Percentiles rank a stretch among this genome's conserved stretches.
Evolutionary conservation across 2,797 vertebrate species (phyloP).

Genomic region (Cryptoprocta ferox): DNA sequence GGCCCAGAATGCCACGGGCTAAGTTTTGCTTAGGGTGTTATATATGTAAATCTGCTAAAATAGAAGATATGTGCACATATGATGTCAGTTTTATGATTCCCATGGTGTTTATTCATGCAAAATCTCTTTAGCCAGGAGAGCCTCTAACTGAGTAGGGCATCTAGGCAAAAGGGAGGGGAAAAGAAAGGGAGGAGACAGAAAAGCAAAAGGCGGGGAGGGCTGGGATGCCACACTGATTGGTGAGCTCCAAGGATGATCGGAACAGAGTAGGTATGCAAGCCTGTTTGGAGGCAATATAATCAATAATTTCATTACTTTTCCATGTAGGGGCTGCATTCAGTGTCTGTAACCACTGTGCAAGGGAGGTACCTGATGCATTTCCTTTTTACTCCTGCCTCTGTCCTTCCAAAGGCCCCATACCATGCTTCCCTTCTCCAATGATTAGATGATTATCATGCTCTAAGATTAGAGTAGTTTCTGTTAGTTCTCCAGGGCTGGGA

Average conservation of each 20-base stretch:
- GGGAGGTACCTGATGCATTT: not conserved
- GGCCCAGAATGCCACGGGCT: not conserved
- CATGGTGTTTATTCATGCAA: not conserved
- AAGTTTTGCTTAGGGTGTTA: not conserved
- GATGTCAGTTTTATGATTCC: not conserved
- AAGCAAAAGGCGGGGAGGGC: not conserved
- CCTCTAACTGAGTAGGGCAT: not conserved
- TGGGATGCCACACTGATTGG: not conserved
- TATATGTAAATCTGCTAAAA: not conserved
- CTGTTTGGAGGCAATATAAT: not conserved
- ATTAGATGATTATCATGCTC: too few species aligned
- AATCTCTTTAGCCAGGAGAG: not conserved
- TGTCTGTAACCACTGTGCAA: not conserved
- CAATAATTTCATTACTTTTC: not conserved
- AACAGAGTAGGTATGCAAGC: accelerated
- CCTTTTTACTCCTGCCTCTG: not conserved
- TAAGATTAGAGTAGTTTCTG: not conserved
- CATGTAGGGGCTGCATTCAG: not conserved
- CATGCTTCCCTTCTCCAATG: too few species aligned
- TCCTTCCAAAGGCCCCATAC: not conserved
- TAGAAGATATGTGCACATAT: not conserved
- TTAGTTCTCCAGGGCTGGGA: not conserved
- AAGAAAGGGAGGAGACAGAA: not conserved
- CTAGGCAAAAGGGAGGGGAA: not conserved
- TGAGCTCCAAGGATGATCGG: too few species aligned